Evolutionary conservation across 1,140 invertebrate genomes (phyloP), one percentile per base, ranked within the genome.

Genomic region (Neodiprion fabricii): DNA sequence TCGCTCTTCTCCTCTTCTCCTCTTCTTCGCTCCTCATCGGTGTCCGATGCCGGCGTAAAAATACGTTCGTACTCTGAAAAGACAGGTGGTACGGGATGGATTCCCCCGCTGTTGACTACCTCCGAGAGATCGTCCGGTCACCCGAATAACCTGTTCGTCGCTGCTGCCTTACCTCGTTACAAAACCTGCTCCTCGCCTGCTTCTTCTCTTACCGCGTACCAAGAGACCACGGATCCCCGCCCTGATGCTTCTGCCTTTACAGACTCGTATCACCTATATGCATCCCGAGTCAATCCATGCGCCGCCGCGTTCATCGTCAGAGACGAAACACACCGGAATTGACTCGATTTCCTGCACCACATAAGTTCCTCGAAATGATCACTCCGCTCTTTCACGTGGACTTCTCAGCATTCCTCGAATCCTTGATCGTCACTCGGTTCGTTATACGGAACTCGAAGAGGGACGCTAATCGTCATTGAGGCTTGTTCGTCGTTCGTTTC

Each of bases 101-200:
- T 69, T 47, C 40, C 67, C 23, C 67, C 67, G 21, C 67, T 47
- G 21, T 11, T 21, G 61, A 1, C 61, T 47, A 21, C 7, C 67
- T 47, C n/a, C 21, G 10, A 69, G 21, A 61, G 10, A 11, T 47
- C 23, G 67, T 69, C 40, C 67, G n/a, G 21, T 69, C 67, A 69
- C 23, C 67, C 40, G 67, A 69, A 69, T 47, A 69, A 69, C 67
- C 67, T 69, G 67, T 69, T 69, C 40, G 11, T 5, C 28, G 28
- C 28, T 40, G 28, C 28, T 40, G 53, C 11, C 53, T 61, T 61
- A 69, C 10, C 67, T 47, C 23, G 40, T 69, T 69, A 69, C 67
- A 17, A 69, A 69, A 69, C 67, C 67, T 23, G 67, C 14, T 69
- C 67, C 11, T 14, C 5, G n/a, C 9, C n/a, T 40, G 28, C 28